Conservation (phyloP, 2,113 vertebrate species). For the Microcebus lehilahytsara region DNA sequence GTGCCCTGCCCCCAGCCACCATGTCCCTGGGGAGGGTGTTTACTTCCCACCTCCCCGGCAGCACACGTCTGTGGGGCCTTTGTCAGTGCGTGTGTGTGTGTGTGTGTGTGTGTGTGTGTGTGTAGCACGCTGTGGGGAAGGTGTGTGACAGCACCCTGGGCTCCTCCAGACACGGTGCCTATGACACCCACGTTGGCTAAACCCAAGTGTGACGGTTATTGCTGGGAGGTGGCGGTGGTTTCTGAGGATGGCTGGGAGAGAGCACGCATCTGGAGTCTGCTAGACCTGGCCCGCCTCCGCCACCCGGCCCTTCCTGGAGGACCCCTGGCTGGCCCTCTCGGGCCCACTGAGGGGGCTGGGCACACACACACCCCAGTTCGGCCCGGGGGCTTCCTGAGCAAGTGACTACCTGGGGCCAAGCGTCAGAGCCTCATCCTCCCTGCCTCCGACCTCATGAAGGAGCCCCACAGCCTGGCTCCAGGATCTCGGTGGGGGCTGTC, state of each 20-base stretch:
- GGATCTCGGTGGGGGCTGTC: too few relatives aligned
- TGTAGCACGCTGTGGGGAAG: fast-evolving
- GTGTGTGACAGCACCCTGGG: neutral
- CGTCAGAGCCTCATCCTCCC: neutral
- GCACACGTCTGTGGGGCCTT: neutral
- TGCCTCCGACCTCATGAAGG: neutral
- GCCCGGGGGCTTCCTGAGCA: neutral
- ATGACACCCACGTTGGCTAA: neutral
- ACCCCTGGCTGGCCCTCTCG: neutral
- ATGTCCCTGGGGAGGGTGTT: neutral
- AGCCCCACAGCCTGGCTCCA: neutral
- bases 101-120: too few relatives aligned
- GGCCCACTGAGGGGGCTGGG: too few relatives aligned
- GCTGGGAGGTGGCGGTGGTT: neutral
- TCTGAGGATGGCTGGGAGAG: neutral
- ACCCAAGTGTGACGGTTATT: neutral
- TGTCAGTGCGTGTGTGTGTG: neutral
- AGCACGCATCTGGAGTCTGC: neutral
- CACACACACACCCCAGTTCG: too few relatives aligned
- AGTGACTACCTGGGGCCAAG: neutral
- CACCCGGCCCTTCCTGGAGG: neutral
- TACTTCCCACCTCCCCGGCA: neutral
- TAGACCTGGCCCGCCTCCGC: neutral
- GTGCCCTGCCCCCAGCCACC: neutral
- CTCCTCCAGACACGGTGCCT: fast-evolving